Base-by-base conservation (phyloP, 2,797 vertebrate species). In the Atherinosoma microstoma region DNA sequence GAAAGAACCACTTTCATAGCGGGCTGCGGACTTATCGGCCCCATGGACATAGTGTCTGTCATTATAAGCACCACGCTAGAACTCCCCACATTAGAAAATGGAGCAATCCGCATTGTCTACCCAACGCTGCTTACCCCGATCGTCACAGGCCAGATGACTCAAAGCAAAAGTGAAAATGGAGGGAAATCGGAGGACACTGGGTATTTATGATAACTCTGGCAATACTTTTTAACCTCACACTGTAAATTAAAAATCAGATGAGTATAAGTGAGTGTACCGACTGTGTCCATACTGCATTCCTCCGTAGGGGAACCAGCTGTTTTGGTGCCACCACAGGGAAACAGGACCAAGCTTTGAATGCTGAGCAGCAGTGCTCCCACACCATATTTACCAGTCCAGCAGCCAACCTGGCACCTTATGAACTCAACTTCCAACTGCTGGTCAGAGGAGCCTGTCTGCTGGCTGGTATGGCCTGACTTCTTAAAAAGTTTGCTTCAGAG, bases 371-470 rank as follows among this genome's bases (percentile, higher is more conserved):
- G 70, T 95, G 94, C 75, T 81, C 87, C 47, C 93, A 94, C 18
- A 67, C 95, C 2, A 73, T 98, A 82, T 96, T 99, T 87, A 95
- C 91, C 34, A 94, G 95, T 80, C 93, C 88, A 38, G 95, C 96
- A 60, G 94, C 90, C 82, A 98, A 95, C 81, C 95, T 96, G 67
- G 94, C 95, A 56, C 96, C 96, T 1, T 99, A 99, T 0, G 96
- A 98, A 57, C 96, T 99, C 81, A 88, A 91, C 92, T 99, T 99
- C 1, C 96, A 97, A 93, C 95, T 99, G 91, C 93, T 99, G 91
- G 98, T 99, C 84, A 95, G 97, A 79, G 97, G 97, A 27, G 97
- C 97, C 13, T 99, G 98, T 82, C 94, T 99, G 58, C 90, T 99
- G 64, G 98, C 98, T 79, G 98, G 98, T 98, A 94, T 30, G 22